phyloP scores from a whole-genome alignment of 1,140 invertebrate genomes.

The Drosophila dunni region DNA sequence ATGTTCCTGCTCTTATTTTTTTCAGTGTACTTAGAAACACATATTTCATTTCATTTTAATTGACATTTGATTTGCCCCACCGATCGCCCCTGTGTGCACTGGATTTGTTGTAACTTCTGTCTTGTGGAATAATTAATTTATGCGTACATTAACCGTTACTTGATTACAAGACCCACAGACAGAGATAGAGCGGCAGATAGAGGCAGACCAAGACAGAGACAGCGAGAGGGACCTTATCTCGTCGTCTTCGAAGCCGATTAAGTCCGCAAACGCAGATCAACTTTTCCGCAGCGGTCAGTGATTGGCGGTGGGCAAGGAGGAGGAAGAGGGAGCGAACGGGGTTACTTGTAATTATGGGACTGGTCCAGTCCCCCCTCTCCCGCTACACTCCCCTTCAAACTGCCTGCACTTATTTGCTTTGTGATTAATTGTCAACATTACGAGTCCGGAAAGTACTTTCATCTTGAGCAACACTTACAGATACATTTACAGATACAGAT shows the following conservation, averaged over 20 bases:
- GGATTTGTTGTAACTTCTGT: slow-evolving; percentile 43
- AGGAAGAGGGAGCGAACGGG: not conserved
- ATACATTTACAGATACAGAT: slow-evolving; percentile 5
- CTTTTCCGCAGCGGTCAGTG: slow-evolving; percentile 55
- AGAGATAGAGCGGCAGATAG: not conserved
- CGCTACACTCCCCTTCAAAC: not conserved
- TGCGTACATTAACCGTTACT: slow-evolving; percentile 80
- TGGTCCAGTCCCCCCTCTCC: slow-evolving; percentile 23
- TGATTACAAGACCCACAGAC: slow-evolving; percentile 53
- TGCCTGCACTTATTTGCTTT: slow-evolving; percentile 42
- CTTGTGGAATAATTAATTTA: slow-evolving; percentile 78
- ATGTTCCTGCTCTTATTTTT: too few relatives aligned
- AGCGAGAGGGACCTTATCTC: slow-evolving; percentile 50
- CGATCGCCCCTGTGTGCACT: slow-evolving; percentile 31
- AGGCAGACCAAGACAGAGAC: slow-evolving; percentile 4
- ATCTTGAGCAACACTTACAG: slow-evolving; percentile 30
- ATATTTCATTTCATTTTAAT: slow-evolving; percentile 42
- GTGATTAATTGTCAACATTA: slow-evolving; percentile 77
- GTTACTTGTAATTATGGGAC: slow-evolving; percentile 54
- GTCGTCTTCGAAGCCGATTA: slow-evolving; percentile 62
- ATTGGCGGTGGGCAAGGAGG: not conserved
- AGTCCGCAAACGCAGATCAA: slow-evolving; percentile 48
- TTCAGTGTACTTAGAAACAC: too few relatives aligned
- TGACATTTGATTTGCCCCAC: slow-evolving; percentile 46
- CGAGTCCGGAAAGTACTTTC: slow-evolving; percentile 32